Base-by-base conservation (phyloP, 92 coral and sea anemone species). In the Palythoa grandis region DNA sequence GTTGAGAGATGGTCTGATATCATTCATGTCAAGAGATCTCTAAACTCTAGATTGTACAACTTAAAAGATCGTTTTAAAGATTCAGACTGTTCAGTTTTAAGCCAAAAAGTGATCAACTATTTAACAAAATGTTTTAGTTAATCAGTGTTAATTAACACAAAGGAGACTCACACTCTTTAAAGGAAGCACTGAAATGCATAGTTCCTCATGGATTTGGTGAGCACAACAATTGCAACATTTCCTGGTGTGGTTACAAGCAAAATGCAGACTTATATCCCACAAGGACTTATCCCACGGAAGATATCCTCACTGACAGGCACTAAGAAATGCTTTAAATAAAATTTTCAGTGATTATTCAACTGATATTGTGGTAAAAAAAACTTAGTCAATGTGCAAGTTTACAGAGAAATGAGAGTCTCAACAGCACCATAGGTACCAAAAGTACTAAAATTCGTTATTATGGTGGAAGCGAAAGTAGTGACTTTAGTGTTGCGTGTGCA, bases 1-100 rank as follows among this genome's bases (percentile, higher is more conserved):
- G 93, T 91, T 20, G 95, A 94, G 88, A 91, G 88, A 71, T 86
- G 88, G 84, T 77, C 85, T n/a, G 95, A 94, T 82, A 86, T 61
- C 17, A 79, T 90, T 1, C 93, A 90, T 70, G 82, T 71, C 4
- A 92, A 92, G 76, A 20, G 93, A 43, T 88, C 97, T 20, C 88
- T 89, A 4, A 85, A 88, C 2, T 79, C 93, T 0, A 78, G 90
- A 22, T 74, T 93, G 39, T 86, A 86, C 61, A 93, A 93, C 66
- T 84, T 93, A 10, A 82, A 78, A 23, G 83, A 91, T 20, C 53
- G 86, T 35, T 86, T 56, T 1, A 91, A 89, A 87, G 89, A 79
- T 84, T 68, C n/a, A 24, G 71, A 89, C 48, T 80, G 89, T 47
- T 93, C 93, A 12, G 24, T 47, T 65, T 39, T 86, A 78, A 61